phyloP scores from a whole-genome alignment of 2,113 vertebrate species.

The Alethe diademata region DNA sequence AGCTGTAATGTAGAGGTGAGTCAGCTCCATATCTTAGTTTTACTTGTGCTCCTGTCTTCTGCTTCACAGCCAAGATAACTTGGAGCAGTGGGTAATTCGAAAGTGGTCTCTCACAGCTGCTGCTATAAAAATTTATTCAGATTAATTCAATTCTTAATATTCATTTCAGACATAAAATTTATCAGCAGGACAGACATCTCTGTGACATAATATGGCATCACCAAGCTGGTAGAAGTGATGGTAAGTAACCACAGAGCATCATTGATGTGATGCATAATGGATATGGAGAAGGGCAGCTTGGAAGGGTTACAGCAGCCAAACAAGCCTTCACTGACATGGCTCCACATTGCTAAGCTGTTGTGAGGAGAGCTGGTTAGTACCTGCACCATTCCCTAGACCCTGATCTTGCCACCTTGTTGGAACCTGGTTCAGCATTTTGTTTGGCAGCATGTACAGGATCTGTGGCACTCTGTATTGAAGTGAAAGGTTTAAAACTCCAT shows the following conservation, averaged over 20 bases:
- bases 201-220: accelerated
- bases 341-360: accelerated
- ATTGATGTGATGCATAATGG: neutral
- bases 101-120: neutral
- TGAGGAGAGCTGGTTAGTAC: neutral
- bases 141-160: neutral
- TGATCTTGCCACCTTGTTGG: neutral
- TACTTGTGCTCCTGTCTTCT: neutral
- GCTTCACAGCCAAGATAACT: neutral
- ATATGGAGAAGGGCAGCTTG: neutral
- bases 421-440: neutral
- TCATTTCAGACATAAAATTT: neutral
- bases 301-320: neutral
- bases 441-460: neutral
- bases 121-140: neutral
- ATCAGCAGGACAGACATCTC: neutral
- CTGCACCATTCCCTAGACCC: neutral
- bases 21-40: neutral
- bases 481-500: neutral
- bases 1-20: neutral
- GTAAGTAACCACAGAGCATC: neutral
- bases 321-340: neutral
- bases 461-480: neutral
- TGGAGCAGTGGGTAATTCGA: neutral
- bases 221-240: neutral